Evolutionary conservation across 2,113 vertebrate species (phyloP), one percentile per base, ranked within the genome.

Genomic region (Oncorhynchus mykiss): DNA sequence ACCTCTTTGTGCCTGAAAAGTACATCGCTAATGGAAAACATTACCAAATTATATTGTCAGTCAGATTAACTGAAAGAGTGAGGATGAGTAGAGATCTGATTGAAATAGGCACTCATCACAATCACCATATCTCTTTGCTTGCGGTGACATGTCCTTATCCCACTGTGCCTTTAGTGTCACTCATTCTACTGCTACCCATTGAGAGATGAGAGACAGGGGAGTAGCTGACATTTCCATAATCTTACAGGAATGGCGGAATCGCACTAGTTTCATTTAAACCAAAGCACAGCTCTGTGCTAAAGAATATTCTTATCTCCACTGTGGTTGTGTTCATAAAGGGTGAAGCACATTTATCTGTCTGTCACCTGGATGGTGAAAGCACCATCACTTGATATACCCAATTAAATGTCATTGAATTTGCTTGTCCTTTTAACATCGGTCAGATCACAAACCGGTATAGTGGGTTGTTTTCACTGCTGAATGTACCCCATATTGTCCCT

Each of bases 191-290:
- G 25, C 25, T 75, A 72, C 79, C 83, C 31, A 45, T 64, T 5
- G 74, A 76, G 81, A 22, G 81, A 22, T 81, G 83, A 84, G 75
- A 82, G 39, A 71, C 54, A 39, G 54, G 78, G 74, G 81, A 70
- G 78, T 78, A 83, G 24, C 79, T 80, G 88, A 86, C 86, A 91
- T 90, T 91, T 86, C 85, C 85, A 89, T 91, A 91, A 91, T 91
- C 88, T 87, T 80, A 87, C 84, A 88, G 78, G 86, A 86, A 86
- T 77, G 81, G 83, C 59, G 81, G 74, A 78, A 87, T 81, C 89
- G 90, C 88, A 88, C 89, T 88, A 84, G 86, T 77, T 79, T 90
- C 88, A 82, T 83, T 88, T 91, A 89, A 91, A 82, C 89, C 82
- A 80, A 80, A 45, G 85, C 81, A 78, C 78, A 80, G 84, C 88